A percentile compares a stretch with the other conserved stretches of the same genome.
phyloP scores from a whole-genome alignment of 1,140 invertebrate genomes.

The Calosoma granatense region DNA sequence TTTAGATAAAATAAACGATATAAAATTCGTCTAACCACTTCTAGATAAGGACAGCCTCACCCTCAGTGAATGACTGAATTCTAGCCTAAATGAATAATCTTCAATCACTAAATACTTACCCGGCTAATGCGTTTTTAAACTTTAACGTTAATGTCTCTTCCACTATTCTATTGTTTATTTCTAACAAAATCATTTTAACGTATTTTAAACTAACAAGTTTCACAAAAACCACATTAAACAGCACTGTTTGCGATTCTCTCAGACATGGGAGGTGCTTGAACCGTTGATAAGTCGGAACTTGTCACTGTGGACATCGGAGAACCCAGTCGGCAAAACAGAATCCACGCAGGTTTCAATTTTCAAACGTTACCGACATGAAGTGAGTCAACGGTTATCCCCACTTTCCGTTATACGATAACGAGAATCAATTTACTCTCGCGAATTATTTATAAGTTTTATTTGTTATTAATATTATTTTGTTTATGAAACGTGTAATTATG shows the following conservation, averaged over 20 bases:
- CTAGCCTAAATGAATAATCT: constrained; percentile 1
- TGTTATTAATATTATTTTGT: background rate
- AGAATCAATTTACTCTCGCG: background rate
- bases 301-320: constrained; percentile 1
- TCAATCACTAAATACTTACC: constrained; percentile 62
- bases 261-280: constrained; percentile 4
- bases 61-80: constrained; percentile 6
- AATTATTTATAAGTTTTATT: background rate
- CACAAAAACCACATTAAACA: constrained; percentile 3
- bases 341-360: too few species aligned
- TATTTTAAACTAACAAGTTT: background rate
- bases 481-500: background rate
- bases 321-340: background rate
- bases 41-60: constrained; percentile 12
- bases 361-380: background rate
- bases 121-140: constrained; percentile 88
- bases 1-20: background rate
- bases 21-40: constrained; percentile 7
- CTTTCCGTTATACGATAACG: background rate
- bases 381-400: too few species aligned
- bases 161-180: constrained; percentile 97
- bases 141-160: constrained; percentile 91
- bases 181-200: constrained; percentile 89
- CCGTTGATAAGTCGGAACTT: constrained; percentile 5
- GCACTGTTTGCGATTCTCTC: constrained; percentile 1